Base-by-base conservation (phyloP, 1,140 invertebrate genomes). In the Argopecten irradians region DNA sequence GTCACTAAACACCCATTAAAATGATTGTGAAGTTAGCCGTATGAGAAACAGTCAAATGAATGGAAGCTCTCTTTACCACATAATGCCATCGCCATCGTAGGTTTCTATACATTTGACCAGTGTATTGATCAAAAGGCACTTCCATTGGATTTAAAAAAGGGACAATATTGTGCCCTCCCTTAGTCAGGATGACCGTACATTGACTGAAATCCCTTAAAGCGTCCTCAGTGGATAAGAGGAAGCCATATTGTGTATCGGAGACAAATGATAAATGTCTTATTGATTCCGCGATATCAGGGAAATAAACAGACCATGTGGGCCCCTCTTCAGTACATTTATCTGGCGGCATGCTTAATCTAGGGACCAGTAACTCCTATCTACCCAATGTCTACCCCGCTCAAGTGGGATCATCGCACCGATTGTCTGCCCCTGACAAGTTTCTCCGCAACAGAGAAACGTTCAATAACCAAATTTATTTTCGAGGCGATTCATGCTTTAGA, bases 361-460 rank as follows among this genome's bases (percentile, higher is more conserved):
- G 55, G 55, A n/a, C 5, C 55, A 22, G 55, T 71, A 71, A 71
- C 55, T n/a, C 2, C 13, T 46, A 46, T 28, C 55, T 71, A 16
- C 16, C n/a, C 55, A 8, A 71, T 28, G n/a, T 28, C 55, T 71
- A 28, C 55, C 55, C n/a, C 28, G 55, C 55, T 71, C 55, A 71
- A 71, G 55, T 71, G 55, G 55, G 55, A 71, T 71, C 55, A 71
- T n/a, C 55, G 28, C 28, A 28, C 55, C 55, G 55, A 71, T 71
- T 71, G 55, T 71, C 55, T 71, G 55, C 55, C 55, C 55, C 28
- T 71, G 22, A n/a, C 22, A 71, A 71, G 55, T 71, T 71, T 28
- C 55, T 71, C 55, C 55, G 55, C 55, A 71, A 71, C 55, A 71
- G 55, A 71, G 55, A 71, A n/a, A 71, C 55, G n/a, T 71, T 71